Conservation (phyloP, 2,797 vertebrate genomes). For the Morelia viridis region DNA sequence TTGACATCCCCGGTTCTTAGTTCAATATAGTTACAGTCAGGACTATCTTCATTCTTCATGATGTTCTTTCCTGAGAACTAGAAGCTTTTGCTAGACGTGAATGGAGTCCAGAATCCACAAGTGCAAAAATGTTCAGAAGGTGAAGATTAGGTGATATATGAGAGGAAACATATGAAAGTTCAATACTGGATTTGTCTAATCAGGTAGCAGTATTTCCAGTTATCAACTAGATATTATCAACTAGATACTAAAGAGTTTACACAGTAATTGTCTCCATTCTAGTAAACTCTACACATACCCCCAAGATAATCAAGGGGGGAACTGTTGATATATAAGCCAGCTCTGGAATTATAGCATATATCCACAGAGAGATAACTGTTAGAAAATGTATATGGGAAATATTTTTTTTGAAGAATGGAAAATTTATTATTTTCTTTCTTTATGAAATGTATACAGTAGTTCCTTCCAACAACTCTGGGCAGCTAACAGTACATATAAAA, state of each 20-base stretch:
- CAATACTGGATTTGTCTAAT: no score
- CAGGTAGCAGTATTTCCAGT: not conserved
- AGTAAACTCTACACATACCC: not conserved
- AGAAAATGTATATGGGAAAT: not conserved
- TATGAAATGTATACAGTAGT: not conserved
- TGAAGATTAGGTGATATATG: not conserved
- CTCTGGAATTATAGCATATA: not conserved
- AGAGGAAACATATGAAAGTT: not conserved
- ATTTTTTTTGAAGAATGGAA: not conserved
- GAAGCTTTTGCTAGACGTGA: not conserved
- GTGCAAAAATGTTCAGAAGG: not conserved
- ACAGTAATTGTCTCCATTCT: no score
- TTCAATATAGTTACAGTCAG: not conserved
- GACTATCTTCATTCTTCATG: not conserved
- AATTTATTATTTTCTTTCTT: not conserved
- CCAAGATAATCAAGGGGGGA: not conserved
- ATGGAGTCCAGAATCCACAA: not conserved
- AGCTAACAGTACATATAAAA: no score
- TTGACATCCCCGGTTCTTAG: not conserved
- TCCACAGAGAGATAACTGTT: not conserved
- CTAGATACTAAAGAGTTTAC: not conserved
- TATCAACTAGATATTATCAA: not conserved
- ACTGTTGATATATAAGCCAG: not conserved
- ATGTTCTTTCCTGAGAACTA: not conserved
- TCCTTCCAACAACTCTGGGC: no score